Conservation (phyloP, 1,140 invertebrate genomes). For the Elysia chlorotica region DNA sequence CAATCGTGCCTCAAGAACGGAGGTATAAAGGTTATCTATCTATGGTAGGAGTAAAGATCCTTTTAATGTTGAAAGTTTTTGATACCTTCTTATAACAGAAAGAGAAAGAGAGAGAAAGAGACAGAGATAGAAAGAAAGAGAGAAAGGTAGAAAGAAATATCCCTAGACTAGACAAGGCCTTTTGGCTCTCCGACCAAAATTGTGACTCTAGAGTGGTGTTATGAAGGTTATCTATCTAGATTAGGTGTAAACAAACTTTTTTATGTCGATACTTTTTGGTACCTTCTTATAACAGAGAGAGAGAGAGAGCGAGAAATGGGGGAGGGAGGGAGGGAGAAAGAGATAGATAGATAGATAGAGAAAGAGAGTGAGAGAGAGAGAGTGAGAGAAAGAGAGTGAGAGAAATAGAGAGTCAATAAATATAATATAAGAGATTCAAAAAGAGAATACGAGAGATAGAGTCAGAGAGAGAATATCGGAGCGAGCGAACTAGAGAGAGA, state of each 20-base stretch:
- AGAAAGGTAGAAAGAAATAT: not conserved
- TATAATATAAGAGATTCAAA: not conserved
- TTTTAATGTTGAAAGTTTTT: constrained; percentile 21
- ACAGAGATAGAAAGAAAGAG: not conserved
- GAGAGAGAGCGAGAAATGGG: constrained; percentile 6
- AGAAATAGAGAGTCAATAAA: not conserved
- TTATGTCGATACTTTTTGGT: constrained; percentile 17
- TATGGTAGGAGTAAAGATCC: constrained; percentile 86
- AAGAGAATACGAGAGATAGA: not conserved
- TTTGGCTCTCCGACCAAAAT: constrained; percentile 42
- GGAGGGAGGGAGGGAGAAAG: not conserved
- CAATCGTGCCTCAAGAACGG: too few species aligned
- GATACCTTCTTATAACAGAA: constrained; percentile 34
- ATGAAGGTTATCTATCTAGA: constrained; percentile 26
- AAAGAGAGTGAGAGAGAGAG: not conserved
- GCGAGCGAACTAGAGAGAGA: not conserved
- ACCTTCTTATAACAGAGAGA: constrained; percentile 16
- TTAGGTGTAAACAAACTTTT: too few species aligned
- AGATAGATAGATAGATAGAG: not conserved
- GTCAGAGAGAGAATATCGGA: not conserved
- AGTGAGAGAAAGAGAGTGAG: not conserved
- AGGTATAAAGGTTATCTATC: constrained; percentile 91
- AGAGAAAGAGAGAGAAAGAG: not conserved
- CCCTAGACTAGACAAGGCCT: not conserved
- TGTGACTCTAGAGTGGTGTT: constrained; percentile 50